Conservation (phyloP, 2,888 invertebrate genomes). For the Phania funesta region DNA sequence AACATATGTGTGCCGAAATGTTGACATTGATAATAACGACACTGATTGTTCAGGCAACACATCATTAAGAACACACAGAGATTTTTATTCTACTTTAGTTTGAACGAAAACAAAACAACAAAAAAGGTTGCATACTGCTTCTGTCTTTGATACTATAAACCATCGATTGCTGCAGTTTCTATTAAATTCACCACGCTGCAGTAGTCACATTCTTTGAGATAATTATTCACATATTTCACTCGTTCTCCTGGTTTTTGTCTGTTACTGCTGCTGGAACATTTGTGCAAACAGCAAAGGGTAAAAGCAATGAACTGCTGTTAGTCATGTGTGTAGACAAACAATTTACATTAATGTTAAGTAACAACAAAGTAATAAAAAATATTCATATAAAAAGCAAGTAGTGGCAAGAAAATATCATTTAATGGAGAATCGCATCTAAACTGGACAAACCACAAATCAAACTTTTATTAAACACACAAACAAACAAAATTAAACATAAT, state of each 20-base stretch:
- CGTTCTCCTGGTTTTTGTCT: neutral
- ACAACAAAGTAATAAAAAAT: constrained; percentile 28
- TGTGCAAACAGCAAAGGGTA: constrained; percentile 38
- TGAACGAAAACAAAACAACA: too few relatives aligned
- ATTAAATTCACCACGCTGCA: neutral
- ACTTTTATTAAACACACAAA: constrained; percentile 40
- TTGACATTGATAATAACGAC: constrained; percentile 68
- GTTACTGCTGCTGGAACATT: constrained; percentile 1
- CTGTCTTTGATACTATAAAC: neutral
- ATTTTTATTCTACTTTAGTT: constrained; percentile 46
- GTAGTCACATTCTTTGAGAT: constrained; percentile 31
- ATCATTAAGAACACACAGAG: constrained; percentile 59
- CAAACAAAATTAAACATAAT: constrained; percentile 13
- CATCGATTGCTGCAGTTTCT: constrained; percentile 6
- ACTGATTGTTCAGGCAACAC: constrained; percentile 66
- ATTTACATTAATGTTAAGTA: constrained; percentile 58
- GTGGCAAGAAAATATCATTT: neutral
- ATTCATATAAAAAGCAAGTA: neutral
- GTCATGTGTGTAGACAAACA: constrained; percentile 56
- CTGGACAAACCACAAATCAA: constrained; percentile 58
- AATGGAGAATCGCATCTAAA: constrained; percentile 34
- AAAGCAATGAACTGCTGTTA: constrained; percentile 45
- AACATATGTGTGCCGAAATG: constrained; percentile 47
- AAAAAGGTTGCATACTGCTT: neutral
- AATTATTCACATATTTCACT: constrained; percentile 3